A percentile compares a stretch with the other conserved stretches of the same genome.
phyloP scores from a whole-genome alignment of 2,113 vertebrate species.

The Eudyptes chrysolophus region DNA sequence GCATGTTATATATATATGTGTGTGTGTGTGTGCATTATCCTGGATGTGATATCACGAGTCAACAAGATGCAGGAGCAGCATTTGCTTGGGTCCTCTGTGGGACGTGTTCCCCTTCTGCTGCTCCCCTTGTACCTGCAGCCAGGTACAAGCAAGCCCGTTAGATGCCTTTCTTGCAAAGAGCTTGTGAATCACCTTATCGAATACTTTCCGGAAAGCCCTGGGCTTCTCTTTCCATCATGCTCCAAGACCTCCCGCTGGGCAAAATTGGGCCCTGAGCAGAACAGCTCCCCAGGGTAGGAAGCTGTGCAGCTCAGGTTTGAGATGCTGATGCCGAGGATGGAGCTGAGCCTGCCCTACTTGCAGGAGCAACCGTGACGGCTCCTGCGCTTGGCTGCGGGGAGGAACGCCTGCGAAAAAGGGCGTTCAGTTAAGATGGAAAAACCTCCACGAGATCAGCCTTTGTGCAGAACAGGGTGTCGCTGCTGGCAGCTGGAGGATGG shows the following conservation, averaged over 20 bases:
- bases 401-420: neutral
- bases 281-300: neutral
- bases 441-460: neutral
- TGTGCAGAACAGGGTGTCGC: neutral
- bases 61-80: neutral
- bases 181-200: neutral
- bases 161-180: neutral
- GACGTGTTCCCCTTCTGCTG: neutral
- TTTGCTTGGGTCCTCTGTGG: neutral
- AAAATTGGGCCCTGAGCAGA: neutral
- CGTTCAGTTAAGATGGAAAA: neutral
- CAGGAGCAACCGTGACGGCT: neutral
- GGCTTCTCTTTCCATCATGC: neutral
- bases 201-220: neutral
- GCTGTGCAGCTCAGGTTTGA: neutral
- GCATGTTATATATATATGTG: neutral
- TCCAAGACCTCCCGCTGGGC: neutral
- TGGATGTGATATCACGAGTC: neutral
- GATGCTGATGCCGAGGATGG: neutral
- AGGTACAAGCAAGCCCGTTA: neutral
- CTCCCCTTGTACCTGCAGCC: neutral
- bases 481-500: neutral
- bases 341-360: slow-evolving; percentile 25
- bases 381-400: neutral
- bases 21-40: neutral